Conservation (phyloP, 2,888 invertebrate genomes). For the Thereva unica region DNA sequence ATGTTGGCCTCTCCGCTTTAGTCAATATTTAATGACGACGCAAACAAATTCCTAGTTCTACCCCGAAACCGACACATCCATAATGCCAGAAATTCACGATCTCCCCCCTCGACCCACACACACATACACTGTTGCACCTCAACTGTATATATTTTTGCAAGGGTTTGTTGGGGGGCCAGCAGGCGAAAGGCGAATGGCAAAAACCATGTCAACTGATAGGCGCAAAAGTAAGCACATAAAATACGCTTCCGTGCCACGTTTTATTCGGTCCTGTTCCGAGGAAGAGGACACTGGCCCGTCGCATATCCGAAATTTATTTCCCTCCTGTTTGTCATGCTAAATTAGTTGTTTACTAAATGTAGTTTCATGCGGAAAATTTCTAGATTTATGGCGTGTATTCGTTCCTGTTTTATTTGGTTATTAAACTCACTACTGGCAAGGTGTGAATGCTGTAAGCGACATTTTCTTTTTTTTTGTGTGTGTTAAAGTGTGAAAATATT, state of each 20-base stretch:
- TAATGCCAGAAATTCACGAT: background rate
- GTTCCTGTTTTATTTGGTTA: too few relatives aligned
- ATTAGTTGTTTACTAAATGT: conserved; percentile 21
- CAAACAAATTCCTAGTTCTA: conserved; percentile 24
- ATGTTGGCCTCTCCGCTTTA: conserved; percentile 26
- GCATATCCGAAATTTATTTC: conserved; percentile 16
- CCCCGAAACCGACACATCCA: background rate
- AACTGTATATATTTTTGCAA: background rate
- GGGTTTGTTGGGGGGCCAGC: conserved; percentile 4
- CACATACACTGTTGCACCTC: background rate
- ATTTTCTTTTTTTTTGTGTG: too few relatives aligned
- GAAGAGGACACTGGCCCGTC: background rate
- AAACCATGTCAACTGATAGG: conserved; percentile 16
- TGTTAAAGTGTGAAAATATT: too few relatives aligned
- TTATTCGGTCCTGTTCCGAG: background rate
- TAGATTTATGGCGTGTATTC: too few relatives aligned
- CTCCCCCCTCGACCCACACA: background rate
- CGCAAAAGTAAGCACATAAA: conserved; percentile 14
- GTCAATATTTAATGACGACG: conserved; percentile 33
- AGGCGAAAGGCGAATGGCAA: conserved; percentile 9
- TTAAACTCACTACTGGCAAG: too few relatives aligned
- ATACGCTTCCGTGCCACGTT: background rate
- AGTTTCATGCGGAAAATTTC: background rate
- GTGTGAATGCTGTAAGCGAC: too few relatives aligned
- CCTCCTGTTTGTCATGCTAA: conserved; percentile 10